These are phyloP conservation scores for Antheraea yamamai DNA, from an alignment of 2,888 invertebrate genomes.

Conservation along the genomic window DNA sequence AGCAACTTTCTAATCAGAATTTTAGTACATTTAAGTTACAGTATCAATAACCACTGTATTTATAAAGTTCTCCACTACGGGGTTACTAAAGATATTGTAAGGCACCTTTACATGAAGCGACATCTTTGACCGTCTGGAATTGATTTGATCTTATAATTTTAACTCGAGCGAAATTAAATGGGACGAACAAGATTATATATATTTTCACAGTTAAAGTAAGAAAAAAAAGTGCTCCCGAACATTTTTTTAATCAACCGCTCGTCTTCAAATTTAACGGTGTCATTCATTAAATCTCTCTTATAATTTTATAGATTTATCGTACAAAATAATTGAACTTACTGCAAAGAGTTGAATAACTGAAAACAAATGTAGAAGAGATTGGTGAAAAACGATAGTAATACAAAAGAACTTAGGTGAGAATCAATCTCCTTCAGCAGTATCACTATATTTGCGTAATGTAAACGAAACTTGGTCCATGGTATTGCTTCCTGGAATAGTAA, in stretches of 20 bases:
- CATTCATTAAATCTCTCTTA: not conserved
- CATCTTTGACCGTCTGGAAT: not conserved
- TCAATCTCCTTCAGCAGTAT: conserved; percentile 43
- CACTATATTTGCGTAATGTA: conserved; percentile 41
- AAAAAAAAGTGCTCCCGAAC: too few relatives aligned
- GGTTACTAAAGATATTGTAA: too few relatives aligned
- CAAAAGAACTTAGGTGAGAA: conserved; percentile 40
- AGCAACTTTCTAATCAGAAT: too few relatives aligned
- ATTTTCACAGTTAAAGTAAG: too few relatives aligned
- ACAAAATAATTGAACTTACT: conserved; percentile 34
- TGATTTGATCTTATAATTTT: not conserved
- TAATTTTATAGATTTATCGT: not conserved
- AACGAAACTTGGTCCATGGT: conserved; percentile 47
- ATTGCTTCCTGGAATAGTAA: conserved; percentile 34
- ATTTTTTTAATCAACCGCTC: not conserved
- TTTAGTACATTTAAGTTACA: not conserved
- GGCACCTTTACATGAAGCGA: not conserved
- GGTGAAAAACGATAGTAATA: conserved; percentile 48
- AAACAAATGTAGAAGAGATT: conserved; percentile 46
- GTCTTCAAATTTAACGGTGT: not conserved
- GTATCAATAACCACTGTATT: not conserved
- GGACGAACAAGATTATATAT: too few relatives aligned
- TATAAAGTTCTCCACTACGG: too few relatives aligned
- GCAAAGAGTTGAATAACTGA: conserved; percentile 45
- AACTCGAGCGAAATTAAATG: not conserved